Conservation (phyloP, 2,797 vertebrate species). For the Cheirogaleus major region DNA sequence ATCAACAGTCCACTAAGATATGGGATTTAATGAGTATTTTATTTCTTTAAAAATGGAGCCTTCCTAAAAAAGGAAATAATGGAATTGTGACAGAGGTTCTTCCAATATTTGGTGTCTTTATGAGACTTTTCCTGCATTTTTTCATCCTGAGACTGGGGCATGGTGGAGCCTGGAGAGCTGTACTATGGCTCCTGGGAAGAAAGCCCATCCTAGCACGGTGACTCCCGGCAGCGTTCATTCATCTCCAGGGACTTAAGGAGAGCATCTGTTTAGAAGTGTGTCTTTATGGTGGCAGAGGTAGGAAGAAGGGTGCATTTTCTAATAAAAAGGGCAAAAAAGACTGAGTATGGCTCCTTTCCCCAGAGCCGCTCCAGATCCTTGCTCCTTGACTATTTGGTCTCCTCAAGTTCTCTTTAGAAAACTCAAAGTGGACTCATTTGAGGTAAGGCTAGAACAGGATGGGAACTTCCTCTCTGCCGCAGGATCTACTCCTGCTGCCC, state of each 20-base stretch:
- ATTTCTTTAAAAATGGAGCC: background rate
- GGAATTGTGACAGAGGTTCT: background rate
- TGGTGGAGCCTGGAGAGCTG: background rate
- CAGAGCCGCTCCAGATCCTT: fast-evolving
- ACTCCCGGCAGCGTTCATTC: background rate
- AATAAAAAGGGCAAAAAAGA: background rate
- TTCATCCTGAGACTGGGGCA: background rate
- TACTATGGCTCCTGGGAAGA: no score
- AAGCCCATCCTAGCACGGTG: fast-evolving
- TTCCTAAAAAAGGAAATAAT: background rate
- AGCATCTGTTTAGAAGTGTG: fast-evolving
- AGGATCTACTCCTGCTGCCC: background rate
- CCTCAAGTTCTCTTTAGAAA: background rate
- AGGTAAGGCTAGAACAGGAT: background rate
- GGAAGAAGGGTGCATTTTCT: background rate
- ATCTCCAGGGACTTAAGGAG: background rate
- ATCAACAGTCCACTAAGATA: fast-evolving
- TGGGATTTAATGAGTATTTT: background rate
- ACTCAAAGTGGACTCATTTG: background rate
- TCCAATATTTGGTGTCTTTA: fast-evolving
- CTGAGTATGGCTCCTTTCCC: background rate
- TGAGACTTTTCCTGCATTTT: background rate
- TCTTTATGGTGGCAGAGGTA: background rate
- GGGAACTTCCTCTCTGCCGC: background rate
- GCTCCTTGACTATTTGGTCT: background rate